Base-by-base conservation (phyloP, 2,888 invertebrate genomes). In the Thereva nobilitata region DNA sequence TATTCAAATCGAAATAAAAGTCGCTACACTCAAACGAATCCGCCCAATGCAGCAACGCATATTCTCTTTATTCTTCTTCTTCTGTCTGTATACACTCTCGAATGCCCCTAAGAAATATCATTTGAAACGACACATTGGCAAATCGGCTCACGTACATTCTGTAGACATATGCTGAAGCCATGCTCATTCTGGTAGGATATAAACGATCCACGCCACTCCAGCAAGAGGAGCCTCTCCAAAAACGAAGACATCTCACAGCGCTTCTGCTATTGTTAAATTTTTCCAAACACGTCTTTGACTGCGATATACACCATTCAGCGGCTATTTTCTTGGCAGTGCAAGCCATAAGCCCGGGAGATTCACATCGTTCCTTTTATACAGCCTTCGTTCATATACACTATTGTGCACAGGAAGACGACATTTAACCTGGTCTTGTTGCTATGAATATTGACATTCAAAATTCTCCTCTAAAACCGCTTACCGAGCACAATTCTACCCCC, bases 281-380 rank as follows among this genome's bases (percentile, higher is more conserved):
- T 57, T 57, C 57, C 45, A 57, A 57, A 57, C 57, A 57, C 57
- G 57, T 57, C 57, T 57, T 57, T 23, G 7, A 34, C 23, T n/a
- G 23, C 34, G 40, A 9, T 41, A 55, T 55, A 41, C 57, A 35
- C 57, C 45, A 57, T 57, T 57, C 57, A 57, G 45, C 57, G 57
- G 57, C 57, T 57, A 57, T 57, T 57, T 57, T 57, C 45, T 34
- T 44, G 44, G 44, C 42, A 57, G 57, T 57, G 57, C 45, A 45
- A 45, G 23, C 10, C 57, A 45, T 44, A 42, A 23, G 23, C 23
- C 23, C 23, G 44, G 10, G 44, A 34, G 34, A 57, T 57, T n/a
- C n/a, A 35, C 45, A 42, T n/a, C 5, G 35, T 10, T 9, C 40
- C 37, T 41, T 41, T n/a, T 41, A 55, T 5, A 55, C 41, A 34